Evolutionary conservation across 1,140 invertebrate genomes (phyloP).

Genomic region (Panagrolaimus sp.): DNA sequence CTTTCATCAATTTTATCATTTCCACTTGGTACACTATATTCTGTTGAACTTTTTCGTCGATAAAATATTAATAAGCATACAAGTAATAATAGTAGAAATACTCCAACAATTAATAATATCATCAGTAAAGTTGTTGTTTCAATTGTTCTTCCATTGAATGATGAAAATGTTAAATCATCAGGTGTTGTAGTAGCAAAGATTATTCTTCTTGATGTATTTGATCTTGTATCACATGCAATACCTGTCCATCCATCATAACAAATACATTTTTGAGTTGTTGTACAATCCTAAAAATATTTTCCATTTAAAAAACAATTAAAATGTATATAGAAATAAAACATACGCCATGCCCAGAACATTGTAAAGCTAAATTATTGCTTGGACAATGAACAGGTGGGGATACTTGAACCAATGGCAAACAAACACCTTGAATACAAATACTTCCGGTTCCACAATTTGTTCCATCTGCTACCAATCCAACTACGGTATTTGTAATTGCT

Average conservation of each 20-base stretch:
- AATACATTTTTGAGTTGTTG: slow-evolving; percentile 82
- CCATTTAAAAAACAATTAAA: background rate
- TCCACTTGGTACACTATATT: background rate
- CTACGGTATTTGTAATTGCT: slow-evolving; percentile 33
- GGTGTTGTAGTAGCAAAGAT: slow-evolving; percentile 16
- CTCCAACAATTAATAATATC: slow-evolving; percentile 48
- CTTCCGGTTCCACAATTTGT: slow-evolving; percentile 47
- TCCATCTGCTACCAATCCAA: slow-evolving; percentile 45
- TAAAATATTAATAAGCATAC: slow-evolving; percentile 53
- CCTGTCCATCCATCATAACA: slow-evolving; percentile 82
- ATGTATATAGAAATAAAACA: slow-evolving; percentile 58
- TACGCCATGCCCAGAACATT: slow-evolving; percentile 88
- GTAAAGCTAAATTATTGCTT: slow-evolving; percentile 74
- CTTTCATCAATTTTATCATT: slow-evolving; percentile 36
- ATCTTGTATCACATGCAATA: slow-evolving; percentile 71
- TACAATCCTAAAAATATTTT: slow-evolving; percentile 70
- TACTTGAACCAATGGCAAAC: slow-evolving; percentile 49
- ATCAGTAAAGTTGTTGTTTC: slow-evolving; percentile 51
- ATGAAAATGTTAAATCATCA: slow-evolving; percentile 26
- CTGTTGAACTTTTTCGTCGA: slow-evolving; percentile 17
- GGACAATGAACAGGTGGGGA: slow-evolving; percentile 73
- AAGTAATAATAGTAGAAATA: slow-evolving; percentile 47
- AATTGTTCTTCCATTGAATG: slow-evolving; percentile 24
- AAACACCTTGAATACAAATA: slow-evolving; percentile 46
- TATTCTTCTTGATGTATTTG: slow-evolving; percentile 37